Base-by-base conservation (phyloP, 2,888 invertebrate genomes). In the Eurytoma adleriae region DNA sequence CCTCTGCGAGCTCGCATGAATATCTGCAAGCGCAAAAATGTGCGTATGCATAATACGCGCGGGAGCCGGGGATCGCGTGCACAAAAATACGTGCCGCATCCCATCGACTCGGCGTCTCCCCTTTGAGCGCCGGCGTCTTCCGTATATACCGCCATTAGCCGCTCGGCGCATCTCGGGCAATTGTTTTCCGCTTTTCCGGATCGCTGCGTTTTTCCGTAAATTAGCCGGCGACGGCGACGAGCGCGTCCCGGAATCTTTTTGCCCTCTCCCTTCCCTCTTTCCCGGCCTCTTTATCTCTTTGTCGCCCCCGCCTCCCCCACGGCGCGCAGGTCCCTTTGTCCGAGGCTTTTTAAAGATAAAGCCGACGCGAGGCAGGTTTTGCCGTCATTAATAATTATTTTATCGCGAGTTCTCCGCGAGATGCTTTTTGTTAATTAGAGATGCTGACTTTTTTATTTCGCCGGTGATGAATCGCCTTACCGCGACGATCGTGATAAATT, bases 131-230 rank as follows among this genome's bases (percentile, higher is more conserved):
- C 48, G 4, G 50, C 40, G 4, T 68, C 56, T 68, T 54, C 50
- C 24, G 18, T 68, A 7, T 40, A 57, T 59, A 18, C 30, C 30
- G 61, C 40, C 40, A 40, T 40, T 40, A 40, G 40, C 40, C 40
- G 40, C 40, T 40, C 40, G 40, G 78, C 71, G 64, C 56, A 74
- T 79, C 70, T 66, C 62, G 69, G 56, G 80, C 82, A 84, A 86
- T 86, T 84, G 84, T 84, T 83, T 84, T 74, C 80, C 80, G 83
- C 83, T 83, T 79, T 83, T 76, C 79, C 78, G 71, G 73, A 82
- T 79, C 83, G 83, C 64, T 61, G 70, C 80, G 79, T 84, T 83
- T 83, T 80, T 83, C 76, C 79, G 73, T 80, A 82, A 84, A 86
- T 86, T 86, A 86, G 84, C 83, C 67, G 78, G 61, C 30, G 82